Base-by-base conservation (phyloP, 2,888 invertebrate genomes). In the Eudemis profundana region DNA sequence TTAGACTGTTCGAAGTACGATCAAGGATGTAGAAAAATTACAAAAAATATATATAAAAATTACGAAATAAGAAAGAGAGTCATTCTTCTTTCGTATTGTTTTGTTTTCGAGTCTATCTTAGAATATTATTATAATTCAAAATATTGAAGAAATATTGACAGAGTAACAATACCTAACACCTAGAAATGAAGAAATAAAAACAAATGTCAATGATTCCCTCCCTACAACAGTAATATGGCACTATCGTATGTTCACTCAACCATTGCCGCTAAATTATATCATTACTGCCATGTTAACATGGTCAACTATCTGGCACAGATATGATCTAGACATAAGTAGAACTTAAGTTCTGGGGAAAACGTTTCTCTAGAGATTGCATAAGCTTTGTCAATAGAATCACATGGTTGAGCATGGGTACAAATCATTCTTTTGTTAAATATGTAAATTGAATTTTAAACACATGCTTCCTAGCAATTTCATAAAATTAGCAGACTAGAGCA, bases 261-360 rank as follows among this genome's bases (percentile, higher is more conserved):
- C 21, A 19, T 36, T 21, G 10, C 14, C 5, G 3, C 19, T 21
- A 15, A 40, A 63, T 54, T 63, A 63, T 49, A 8, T 29, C 27
- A 49, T 63, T 49, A 63, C 2, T 10, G 23, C 15, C 1, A 27
- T 14, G 56, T 56, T 56, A 49, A 12, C 14, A 17, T 27, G 4
- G 44, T 33, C 36, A 61, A 56, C 40, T 42, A 42, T 15, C 47
- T 29, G 15, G 19, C 21, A 56, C 47, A 47, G 21, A 14, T 23
- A 50, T 15, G 7, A 15, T 3, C 23, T 7, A 27, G 0, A 17
- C 19, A 50, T 49, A 27, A n/a, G 27, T 38, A 15, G 0, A 40
- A 15, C 15, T 15, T 54, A 54, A 27, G 23, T 15, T n/a, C 1
- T 4, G 2, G 53, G 14, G 33, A 53, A 14, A 38, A 38, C 19